A percentile compares a stretch with the other conserved stretches of the same genome.
These are phyloP conservation scores for Sorex maritimensis DNA, from an alignment of 2,797 vertebrate species.

Conservation along the genomic window DNA sequence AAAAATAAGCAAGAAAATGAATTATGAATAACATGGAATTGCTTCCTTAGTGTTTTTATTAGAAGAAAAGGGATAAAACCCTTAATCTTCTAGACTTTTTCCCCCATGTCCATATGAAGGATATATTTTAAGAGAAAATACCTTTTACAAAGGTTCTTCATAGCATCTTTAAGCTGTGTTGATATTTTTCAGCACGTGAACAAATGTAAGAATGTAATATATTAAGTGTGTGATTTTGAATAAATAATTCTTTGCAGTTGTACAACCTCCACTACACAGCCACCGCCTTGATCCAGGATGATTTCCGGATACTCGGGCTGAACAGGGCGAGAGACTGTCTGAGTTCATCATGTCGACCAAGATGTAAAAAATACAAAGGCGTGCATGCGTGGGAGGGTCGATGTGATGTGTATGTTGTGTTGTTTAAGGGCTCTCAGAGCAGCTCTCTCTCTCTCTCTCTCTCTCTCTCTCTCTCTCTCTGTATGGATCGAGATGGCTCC, in stretches of 20 bases:
- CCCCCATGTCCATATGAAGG: not conserved
- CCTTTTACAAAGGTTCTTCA: slow-evolving; percentile 7
- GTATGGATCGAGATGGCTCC: too few relatives aligned
- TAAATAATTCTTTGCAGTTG: slow-evolving; percentile 39
- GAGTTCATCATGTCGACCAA: too few relatives aligned
- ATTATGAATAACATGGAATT: slow-evolving; percentile 54
- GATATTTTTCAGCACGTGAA: slow-evolving; percentile 33
- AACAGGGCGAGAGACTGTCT: too few relatives aligned
- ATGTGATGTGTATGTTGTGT: too few relatives aligned
- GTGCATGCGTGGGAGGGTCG: too few relatives aligned
- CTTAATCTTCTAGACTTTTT: slow-evolving; percentile 13
- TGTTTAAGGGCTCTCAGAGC: too few relatives aligned
- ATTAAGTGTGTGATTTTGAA: not conserved
- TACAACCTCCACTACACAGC: not conserved
- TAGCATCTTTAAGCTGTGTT: not conserved
- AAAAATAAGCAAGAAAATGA: slow-evolving; percentile 65
- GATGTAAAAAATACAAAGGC: too few relatives aligned
- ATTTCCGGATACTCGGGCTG: too few relatives aligned
- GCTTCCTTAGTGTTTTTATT: slow-evolving; percentile 45
- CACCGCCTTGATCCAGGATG: too few relatives aligned
- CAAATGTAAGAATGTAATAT: slow-evolving; percentile 27
- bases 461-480: too few relatives aligned
- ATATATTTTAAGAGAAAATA: slow-evolving; percentile 59
- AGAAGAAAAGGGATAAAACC: slow-evolving; percentile 1
- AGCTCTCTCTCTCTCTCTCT: too few relatives aligned